phyloP scores from a whole-genome alignment of 2,888 invertebrate species.

The Baccha elongata region DNA sequence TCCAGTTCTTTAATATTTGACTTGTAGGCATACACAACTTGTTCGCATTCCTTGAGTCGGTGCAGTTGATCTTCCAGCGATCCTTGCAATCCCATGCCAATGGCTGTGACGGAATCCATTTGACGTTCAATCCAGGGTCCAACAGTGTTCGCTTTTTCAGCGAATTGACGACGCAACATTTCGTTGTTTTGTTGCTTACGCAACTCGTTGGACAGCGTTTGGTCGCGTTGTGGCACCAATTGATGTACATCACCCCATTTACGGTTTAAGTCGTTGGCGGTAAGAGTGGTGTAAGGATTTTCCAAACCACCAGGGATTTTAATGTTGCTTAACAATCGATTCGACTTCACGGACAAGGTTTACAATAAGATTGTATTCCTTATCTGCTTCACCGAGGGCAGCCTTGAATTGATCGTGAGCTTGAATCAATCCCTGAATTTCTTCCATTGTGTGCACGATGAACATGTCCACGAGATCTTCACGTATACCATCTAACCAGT shows the following conservation, averaged over 20 bases:
- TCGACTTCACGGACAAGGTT: constrained; percentile 97
- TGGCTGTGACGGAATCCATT: constrained; percentile 98
- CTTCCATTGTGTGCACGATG: constrained; percentile 99
- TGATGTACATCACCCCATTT: constrained; percentile 98
- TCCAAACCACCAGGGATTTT: constrained; percentile 97
- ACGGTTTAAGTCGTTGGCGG: constrained; percentile 95
- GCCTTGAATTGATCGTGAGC: constrained; percentile 99
- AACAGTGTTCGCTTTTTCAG: constrained; percentile 98
- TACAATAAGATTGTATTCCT: constrained; percentile 97
- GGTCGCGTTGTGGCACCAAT: constrained; percentile 98
- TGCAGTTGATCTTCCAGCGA: constrained; percentile 98
- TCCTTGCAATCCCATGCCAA: constrained; percentile 97
- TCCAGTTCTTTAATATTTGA: constrained; percentile 99
- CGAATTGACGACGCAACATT: constrained; percentile 97
- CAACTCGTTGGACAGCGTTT: constrained; percentile 96
- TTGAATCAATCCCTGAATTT: constrained; percentile 98
- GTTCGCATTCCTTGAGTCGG: constrained; percentile 96
- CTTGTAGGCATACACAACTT: constrained; percentile 96
- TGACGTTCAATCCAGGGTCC: constrained; percentile 99
- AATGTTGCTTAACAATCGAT: constrained; percentile 97
- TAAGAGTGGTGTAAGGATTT: constrained; percentile 99
- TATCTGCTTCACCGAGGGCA: constrained; percentile 98
- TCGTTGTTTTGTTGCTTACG: constrained; percentile 99
- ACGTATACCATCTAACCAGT: constrained; percentile 96
- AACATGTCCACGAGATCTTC: constrained; percentile 99